Evolutionary conservation across 2,113 vertebrate genomes (phyloP).

Genomic region (Xiphorhynchus elegans): DNA sequence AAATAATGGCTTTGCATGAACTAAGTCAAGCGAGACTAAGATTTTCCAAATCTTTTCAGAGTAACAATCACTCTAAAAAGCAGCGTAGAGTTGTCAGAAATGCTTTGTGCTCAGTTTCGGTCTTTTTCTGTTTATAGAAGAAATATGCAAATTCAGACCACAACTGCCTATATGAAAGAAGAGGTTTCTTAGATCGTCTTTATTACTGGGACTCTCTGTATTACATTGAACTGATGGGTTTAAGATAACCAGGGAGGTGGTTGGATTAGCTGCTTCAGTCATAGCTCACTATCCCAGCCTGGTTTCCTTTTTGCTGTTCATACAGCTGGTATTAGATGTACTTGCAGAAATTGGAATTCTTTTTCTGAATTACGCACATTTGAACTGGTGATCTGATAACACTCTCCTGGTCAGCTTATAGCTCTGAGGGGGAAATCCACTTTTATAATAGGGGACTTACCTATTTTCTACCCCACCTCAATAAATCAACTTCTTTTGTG

Average conservation of each 20-base stretch:
- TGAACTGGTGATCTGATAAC: not conserved
- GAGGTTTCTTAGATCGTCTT: not conserved
- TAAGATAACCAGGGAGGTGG: not conserved
- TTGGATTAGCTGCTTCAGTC: not conserved
- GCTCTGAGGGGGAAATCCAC: not conserved
- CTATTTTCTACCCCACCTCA: not conserved
- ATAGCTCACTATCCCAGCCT: not conserved
- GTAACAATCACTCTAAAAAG: not conserved
- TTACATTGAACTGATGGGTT: not conserved
- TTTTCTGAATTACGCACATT: not conserved
- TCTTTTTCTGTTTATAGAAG: not conserved
- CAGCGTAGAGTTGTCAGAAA: accelerated
- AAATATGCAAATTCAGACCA: not conserved
- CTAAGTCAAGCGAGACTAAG: not conserved
- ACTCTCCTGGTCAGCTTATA: not conserved
- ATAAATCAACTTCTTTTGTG: not conserved
- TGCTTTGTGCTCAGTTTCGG: not conserved
- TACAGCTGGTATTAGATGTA: not conserved
- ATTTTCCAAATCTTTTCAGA: not conserved
- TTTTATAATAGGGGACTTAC: not conserved
- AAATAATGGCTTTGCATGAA: not conserved
- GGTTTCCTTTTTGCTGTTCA: not conserved
- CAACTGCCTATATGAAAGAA: not conserved
- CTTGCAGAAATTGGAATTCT: not conserved
- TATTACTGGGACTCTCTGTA: not conserved